Base-by-base conservation (phyloP, 2,888 invertebrate genomes). In the Sesamia inferens region DNA sequence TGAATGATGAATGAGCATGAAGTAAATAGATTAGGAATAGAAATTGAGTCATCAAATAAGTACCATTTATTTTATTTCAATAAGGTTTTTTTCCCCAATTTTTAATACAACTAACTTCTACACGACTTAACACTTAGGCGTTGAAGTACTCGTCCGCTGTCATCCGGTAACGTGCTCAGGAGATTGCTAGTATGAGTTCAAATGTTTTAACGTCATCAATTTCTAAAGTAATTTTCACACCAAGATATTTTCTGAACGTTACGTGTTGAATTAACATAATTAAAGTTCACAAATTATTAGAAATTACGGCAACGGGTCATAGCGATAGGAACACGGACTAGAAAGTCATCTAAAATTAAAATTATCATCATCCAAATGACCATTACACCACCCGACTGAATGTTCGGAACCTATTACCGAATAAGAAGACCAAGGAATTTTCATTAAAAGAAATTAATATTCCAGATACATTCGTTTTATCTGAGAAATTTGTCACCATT, bases 401-500 rank as follows among this genome's bases (percentile, higher is more conserved):
- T 73, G n/a, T 68, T 79, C 51, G 68, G 57, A 63, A 64, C 24
- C 66, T 63, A 72, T 76, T 76, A 70, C 68, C 42, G 62, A 31
- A 24, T 73, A 59, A 47, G 65, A 68, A 57, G 59, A 62, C 31
- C n/a, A 58, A 81, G 71, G 82, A 83, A 84, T 83, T 84, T 85
- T 82, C 79, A 82, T 84, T 82, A 81, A 70, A 57, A 42, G 44
- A 77, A 79, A 87, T 88, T 84, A 83, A 88, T 82, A 88, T 88
- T 87, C 88, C 71, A 85, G 78, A 74, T 74, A 81, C 77, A 76
- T 84, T 82, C 78, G 68, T 79, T 78, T 84, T 84, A 81, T 86
- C 82, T 71, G 65, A 70, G 76, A 67, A 85, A 88, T 88, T 88
- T 87, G 88, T 88, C 82, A 82, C 82, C 73, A 78, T 82, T 87